Base-by-base conservation (phyloP, 2,797 vertebrate genomes). In the Pangasius macronema region DNA sequence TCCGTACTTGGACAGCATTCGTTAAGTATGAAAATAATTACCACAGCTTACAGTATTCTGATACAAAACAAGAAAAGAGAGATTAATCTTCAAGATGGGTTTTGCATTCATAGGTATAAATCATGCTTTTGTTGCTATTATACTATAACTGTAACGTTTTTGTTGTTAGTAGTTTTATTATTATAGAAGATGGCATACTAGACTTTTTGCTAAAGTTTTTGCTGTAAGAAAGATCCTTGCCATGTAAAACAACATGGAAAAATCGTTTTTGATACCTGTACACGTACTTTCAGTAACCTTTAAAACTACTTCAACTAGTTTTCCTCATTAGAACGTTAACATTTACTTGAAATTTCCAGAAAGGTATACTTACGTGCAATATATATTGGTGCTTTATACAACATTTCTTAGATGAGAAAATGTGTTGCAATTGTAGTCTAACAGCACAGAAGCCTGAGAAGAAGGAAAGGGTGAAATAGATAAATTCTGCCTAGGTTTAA, bases 401-500 rank as follows among this genome's bases (percentile, higher is more conserved):
- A 46, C 27, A n/a, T 9, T 46, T 5, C 36, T 83, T 51, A 86
- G 75, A 82, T 51, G 24, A 76, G 73, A 46, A 83, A 89, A 84
- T 27, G 68, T 27, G 16, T 85, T 33, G 82, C 85, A 85, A 65
- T 81, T 84, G 85, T 89, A 83, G 87, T 65, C 88, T 82, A 88
- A 67, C 90, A 85, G 86, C 84, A 27, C 91, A 89, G 87, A 86
- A 91, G 87, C 63, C 86, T 91, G 90, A 90, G 85, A 89, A 90
- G 90, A 83, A 80, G 87, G 90, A 88, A 91, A 84, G 91, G 87
- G 92, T 91, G 92, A 92, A 91, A 94, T 89, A 93, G 92, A 95
- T 95, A 94, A 93, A 95, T 93, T 92, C 91, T 89, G 91, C 90
- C 88, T 73, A 89, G 88, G 89, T 93, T 89, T 91, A 92, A 93